Percentiles rank a stretch among this genome's conserved stretches.
phyloP scores from a whole-genome alignment of 2,113 vertebrate species.

The Romanogobio albipinnatus region DNA sequence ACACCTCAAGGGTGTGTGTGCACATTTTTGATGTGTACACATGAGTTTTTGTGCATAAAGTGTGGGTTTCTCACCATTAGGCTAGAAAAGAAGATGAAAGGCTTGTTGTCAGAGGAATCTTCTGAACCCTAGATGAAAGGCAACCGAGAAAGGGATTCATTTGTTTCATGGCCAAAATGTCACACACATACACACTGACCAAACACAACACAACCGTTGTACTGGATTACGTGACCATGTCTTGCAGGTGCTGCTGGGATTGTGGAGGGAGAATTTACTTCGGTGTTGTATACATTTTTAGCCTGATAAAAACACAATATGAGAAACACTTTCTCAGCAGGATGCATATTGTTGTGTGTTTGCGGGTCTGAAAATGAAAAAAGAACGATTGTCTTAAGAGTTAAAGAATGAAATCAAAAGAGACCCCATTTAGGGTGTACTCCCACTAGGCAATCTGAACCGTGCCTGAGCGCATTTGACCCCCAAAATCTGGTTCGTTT shows the following conservation, averaged over 20 bases:
- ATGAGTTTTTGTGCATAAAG: slow-evolving; percentile 30
- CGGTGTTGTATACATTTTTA: not conserved
- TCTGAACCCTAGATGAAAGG: slow-evolving; percentile 57
- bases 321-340: not conserved
- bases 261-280: not conserved
- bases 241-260: slow-evolving; percentile 13
- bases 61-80: slow-evolving; percentile 25
- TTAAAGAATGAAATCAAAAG: not conserved
- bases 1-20: not conserved
- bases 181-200: not conserved
- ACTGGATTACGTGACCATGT: not conserved
- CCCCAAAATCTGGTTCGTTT: too few relatives aligned
- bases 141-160: slow-evolving; percentile 36
- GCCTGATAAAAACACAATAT: not conserved
- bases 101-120: slow-evolving; percentile 33
- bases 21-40: not conserved
- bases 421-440: too few relatives aligned
- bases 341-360: not conserved
- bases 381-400: not conserved
- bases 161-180: slow-evolving; percentile 44
- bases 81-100: slow-evolving; percentile 52
- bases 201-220: not conserved
- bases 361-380: not conserved
- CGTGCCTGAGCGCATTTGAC: too few relatives aligned
- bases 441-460: too few relatives aligned